These are phyloP conservation scores for Umimayanthus kanabou DNA, from an alignment of 92 coral and sea anemone genomes.

Conservation along the genomic window DNA sequence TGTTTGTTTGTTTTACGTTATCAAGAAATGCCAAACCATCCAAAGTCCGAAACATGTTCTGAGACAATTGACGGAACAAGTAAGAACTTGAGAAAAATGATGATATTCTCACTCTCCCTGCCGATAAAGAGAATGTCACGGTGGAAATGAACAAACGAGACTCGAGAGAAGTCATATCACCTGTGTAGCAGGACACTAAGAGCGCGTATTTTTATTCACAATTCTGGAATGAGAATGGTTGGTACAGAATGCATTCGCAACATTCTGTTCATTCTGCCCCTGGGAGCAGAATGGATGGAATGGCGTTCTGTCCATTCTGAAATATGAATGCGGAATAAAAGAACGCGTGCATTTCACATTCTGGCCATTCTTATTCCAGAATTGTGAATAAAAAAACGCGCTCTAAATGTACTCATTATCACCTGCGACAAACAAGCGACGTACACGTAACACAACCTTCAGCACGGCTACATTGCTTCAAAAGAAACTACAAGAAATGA, in stretches of 20 bases:
- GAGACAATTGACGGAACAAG: not conserved
- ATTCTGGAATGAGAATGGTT: no score
- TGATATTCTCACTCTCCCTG: slow-evolving; percentile 11
- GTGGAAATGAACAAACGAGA: slow-evolving; percentile 4
- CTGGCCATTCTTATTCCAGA: no score
- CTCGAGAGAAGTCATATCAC: not conserved
- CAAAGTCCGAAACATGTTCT: not conserved
- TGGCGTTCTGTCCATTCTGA: no score
- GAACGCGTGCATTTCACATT: no score
- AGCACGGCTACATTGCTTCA: slow-evolving; percentile 22
- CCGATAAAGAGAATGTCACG: slow-evolving; percentile 17
- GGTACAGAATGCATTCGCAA: no score
- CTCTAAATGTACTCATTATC: no score
- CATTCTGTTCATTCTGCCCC: no score
- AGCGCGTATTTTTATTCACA: no score
- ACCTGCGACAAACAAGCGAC: slow-evolving; percentile 21
- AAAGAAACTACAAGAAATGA: not conserved
- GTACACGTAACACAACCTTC: slow-evolving; percentile 29
- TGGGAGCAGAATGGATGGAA: no score
- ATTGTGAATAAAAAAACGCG: no score
- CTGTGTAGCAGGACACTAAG: slow-evolving; percentile 13
- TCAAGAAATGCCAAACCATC: slow-evolving; percentile 4
- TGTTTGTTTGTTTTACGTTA: no score
- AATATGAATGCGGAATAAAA: no score
- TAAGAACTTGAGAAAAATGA: not conserved